Evolutionary conservation across 2,113 vertebrate species (phyloP), one percentile per base, ranked within the genome.

Genomic region (Drymodes brunneopygia): DNA sequence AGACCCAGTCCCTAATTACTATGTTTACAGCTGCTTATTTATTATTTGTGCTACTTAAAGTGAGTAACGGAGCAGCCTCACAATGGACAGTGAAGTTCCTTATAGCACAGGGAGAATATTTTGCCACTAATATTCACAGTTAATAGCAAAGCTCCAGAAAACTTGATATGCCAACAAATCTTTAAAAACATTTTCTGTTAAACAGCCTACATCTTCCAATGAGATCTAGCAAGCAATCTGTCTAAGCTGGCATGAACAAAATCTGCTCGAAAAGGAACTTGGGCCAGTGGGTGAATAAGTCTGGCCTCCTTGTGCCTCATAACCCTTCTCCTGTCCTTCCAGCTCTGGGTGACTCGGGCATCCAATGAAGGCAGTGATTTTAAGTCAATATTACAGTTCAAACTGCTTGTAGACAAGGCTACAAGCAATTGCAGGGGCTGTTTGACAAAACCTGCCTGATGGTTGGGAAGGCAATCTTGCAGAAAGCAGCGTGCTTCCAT

Each of bases 351-450:
- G 57, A 64, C 44, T 28, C 16, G 0, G 1, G 12, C 38, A 90
- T 15, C 22, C 57, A 38, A 5, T 3, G 18, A 28, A 88, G 20
- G n/a, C 33, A 73, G 47, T 70, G 67, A 83, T 95, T 95, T 95
- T 86, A 95, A 94, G 78, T 57, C 80, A 86, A 24, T 20, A 54
- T 61, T 90, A 90, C 94, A 90, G 61, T 81, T 91, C 81, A 91
- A 94, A 79, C 54, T 92, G 42, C 70, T 88, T 81, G 36, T 56
- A 81, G 78, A 72, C 1, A 14, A 90, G 51, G 50, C 58, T 93
- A 73, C 50, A 64, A 86, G 81, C 4, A 11, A 53, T 36, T 44
- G 18, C 45, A 86, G 53, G 44, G 47, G 29, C 61, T 94, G 88
- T 62, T 79, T 91, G 75, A 91, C 35, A 74, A 94, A 91, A 77